Evolutionary conservation across 2,113 vertebrate genomes (phyloP).

Genomic region (Guaruba guarouba): DNA sequence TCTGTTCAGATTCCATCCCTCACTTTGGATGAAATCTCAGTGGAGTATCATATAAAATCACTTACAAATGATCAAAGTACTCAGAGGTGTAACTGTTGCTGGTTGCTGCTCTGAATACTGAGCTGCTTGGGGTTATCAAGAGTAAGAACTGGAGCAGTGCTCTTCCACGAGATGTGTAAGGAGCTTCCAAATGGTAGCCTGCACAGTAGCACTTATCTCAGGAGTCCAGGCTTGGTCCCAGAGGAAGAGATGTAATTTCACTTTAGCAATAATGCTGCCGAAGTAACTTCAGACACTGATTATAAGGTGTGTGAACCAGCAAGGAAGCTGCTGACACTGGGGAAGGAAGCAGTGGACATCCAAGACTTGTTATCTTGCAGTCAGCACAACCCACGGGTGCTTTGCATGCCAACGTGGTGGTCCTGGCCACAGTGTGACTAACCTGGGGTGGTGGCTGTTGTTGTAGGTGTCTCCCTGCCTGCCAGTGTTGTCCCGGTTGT

Average conservation of each 20-base stretch:
- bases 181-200: not conserved
- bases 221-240: not conserved
- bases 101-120: not conserved
- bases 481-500: slow-evolving; percentile 91
- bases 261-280: not conserved
- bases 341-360: not conserved
- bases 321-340: not conserved
- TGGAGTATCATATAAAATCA: not conserved
- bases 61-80: fast-evolving
- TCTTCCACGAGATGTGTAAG: not conserved
- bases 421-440: not conserved
- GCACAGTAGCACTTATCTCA: not conserved
- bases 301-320: not conserved
- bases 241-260: not conserved
- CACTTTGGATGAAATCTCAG: not conserved
- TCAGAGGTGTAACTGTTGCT: not conserved
- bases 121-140: not conserved
- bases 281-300: not conserved
- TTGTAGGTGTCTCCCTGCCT: slow-evolving; percentile 93
- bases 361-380: no score
- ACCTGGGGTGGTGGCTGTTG: not conserved
- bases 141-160: not conserved
- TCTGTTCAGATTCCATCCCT: not conserved
- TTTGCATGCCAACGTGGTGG: not conserved
- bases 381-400: not conserved